These are phyloP conservation scores for Hycleus cichorii DNA, from an alignment of 1,140 invertebrate genomes.

Conservation along the genomic window DNA sequence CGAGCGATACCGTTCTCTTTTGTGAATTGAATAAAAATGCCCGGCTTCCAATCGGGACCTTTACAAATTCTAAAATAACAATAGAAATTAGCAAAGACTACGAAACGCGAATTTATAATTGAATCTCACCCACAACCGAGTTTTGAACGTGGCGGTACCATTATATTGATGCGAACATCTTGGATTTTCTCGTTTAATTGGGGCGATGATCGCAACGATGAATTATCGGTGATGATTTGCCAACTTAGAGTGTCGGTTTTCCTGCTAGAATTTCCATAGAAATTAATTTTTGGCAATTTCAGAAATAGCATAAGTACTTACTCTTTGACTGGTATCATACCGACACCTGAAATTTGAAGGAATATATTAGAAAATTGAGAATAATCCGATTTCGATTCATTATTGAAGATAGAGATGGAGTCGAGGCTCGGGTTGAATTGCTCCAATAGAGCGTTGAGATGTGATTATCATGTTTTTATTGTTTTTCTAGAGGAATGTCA, in stretches of 20 bases:
- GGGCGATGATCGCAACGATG: slow-evolving; percentile 35
- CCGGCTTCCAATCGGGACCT: slow-evolving; percentile 75
- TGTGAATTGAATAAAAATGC: slow-evolving; percentile 87
- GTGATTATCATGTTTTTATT: too few species aligned
- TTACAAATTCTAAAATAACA: slow-evolving; percentile 60
- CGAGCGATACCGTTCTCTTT: slow-evolving; percentile 79
- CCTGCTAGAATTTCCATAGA: slow-evolving; percentile 43
- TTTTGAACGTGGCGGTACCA: slow-evolving; percentile 59
- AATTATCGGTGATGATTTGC: slow-evolving; percentile 60
- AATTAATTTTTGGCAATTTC: neutral
- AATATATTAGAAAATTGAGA: too few species aligned
- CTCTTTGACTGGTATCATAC: slow-evolving; percentile 86
- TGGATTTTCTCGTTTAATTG: slow-evolving; percentile 36
- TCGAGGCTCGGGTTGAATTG: too few species aligned
- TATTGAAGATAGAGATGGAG: too few species aligned
- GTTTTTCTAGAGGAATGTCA: too few species aligned
- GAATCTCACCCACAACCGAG: slow-evolving; percentile 55
- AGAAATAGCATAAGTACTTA: slow-evolving; percentile 51
- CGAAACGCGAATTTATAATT: neutral
- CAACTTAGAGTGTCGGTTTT: slow-evolving; percentile 65
- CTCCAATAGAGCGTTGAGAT: too few species aligned
- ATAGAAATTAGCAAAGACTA: neutral
- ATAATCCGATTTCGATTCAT: too few species aligned
- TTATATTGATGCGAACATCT: slow-evolving; percentile 54
- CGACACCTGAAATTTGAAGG: slow-evolving; percentile 58